phyloP scores from a whole-genome alignment of 1,140 invertebrate genomes.

The Chelonus insularis region DNA sequence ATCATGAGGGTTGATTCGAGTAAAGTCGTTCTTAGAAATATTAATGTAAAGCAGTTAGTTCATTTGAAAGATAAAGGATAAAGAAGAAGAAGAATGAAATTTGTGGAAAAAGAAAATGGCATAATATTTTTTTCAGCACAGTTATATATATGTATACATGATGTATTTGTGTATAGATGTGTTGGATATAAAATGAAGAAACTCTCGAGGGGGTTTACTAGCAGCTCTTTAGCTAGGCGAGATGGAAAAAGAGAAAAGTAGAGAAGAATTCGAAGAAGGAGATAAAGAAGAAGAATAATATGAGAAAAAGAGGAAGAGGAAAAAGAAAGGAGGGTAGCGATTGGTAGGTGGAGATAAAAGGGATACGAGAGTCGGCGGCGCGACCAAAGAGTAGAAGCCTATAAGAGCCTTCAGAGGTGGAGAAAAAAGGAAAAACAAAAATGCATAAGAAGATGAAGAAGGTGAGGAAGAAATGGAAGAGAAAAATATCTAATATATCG shows the following conservation, averaged over 20 bases:
- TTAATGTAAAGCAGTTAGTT: not conserved
- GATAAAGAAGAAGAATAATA: conserved; percentile 6
- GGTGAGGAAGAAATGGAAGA: conserved; percentile 16
- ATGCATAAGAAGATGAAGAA: conserved; percentile 21
- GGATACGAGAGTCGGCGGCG: conserved; percentile 42
- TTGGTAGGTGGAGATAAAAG: conserved; percentile 46
- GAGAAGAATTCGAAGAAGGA: not conserved
- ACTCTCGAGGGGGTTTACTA: conserved; percentile 5
- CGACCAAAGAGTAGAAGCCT: conserved; percentile 45
- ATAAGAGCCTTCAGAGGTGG: conserved; percentile 32
- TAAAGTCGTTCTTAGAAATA: not conserved
- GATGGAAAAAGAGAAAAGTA: conserved; percentile 18
- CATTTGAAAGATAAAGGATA: not conserved
- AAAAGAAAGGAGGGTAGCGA: conserved; percentile 32
- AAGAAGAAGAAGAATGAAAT: not conserved
- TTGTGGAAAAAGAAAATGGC: not conserved
- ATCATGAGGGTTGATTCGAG: not conserved
- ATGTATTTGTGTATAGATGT: not conserved
- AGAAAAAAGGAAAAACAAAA: conserved; percentile 23
- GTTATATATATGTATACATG: not conserved
- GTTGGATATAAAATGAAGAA: not conserved
- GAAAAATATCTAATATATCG: conserved; percentile 36
- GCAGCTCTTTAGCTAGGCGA: conserved; percentile 4
- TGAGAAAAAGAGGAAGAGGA: conserved; percentile 16
- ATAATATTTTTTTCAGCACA: too few relatives aligned